Evolutionary conservation across 2,113 vertebrate species (phyloP), one percentile per base, ranked within the genome.

Genomic region (Chaetodon auriga): DNA sequence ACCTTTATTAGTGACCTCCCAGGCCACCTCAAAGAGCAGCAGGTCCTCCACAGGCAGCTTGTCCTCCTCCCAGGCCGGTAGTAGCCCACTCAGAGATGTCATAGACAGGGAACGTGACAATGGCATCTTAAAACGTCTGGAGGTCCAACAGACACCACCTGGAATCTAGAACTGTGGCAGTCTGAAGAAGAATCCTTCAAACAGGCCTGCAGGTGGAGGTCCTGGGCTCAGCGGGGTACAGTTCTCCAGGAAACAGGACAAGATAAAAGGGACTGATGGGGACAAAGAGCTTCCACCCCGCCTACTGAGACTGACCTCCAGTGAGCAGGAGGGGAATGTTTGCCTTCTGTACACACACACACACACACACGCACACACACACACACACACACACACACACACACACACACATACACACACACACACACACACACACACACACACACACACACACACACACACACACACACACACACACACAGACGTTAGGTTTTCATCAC

Each of bases 1-100:
- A 98, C 98, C 97, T 98, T 99, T 99, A 93, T 99, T 99, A 68
- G 97, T 96, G 76, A 98, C 97, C 90, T 99, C 98, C 98, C 98
- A 99, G 53, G 98, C 92, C 14, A 98, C 92, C 92, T 99, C 98
- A 21, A 99, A 99, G 23, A 99, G 96, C 81, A 99, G 87, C 75
- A 99, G 87, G 55, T 99, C 96, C 36, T 99, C 96, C 83, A 98
- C 93, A 0, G 97, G 97, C 45, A 99, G 93, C 11, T 95, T 95
- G 21, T 97, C 96, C 1, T 96, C 96, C 21, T 99, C 97, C 96
- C 96, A 97, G 68, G 93, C 93, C 0, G 96, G 96, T 64, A 99
- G 95, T 3, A 93, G 72, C 38, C 97, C 97, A 0, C 97, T 96
- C 57, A 99, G 94, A 58, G 98, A 99, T 3, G 96, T 96, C 91